Conservation (phyloP, 2,113 vertebrate genomes). For the Abramis brama region DNA sequence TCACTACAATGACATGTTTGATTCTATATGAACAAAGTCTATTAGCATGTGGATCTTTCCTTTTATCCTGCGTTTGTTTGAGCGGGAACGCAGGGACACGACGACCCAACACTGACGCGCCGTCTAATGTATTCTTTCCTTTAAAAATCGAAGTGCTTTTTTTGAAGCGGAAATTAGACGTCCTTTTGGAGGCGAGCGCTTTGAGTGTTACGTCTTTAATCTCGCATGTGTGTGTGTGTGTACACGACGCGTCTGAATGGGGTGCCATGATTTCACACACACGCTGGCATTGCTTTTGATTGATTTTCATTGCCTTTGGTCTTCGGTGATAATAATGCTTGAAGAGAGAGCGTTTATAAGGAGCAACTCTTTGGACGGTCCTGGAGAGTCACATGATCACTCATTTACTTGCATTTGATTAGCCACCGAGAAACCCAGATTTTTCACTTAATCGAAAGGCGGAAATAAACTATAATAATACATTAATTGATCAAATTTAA, state of each 20-base stretch:
- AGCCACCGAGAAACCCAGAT: background rate
- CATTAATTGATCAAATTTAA: too few relatives aligned
- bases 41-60: slow-evolving; percentile 71
- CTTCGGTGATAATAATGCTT: background rate
- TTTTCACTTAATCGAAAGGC: too few relatives aligned
- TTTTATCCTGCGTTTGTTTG: slow-evolving; percentile 78
- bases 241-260: slow-evolving; percentile 22
- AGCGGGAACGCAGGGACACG: slow-evolving; percentile 71
- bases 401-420: background rate
- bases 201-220: slow-evolving; percentile 79
- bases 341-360: background rate
- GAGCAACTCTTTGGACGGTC: too few relatives aligned
- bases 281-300: background rate
- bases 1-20: background rate
- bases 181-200: slow-evolving; percentile 63
- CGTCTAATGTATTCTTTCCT: slow-evolving; percentile 78
- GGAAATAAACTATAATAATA: too few relatives aligned
- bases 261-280: background rate
- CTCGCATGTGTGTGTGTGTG: slow-evolving; percentile 54
- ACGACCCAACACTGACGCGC: slow-evolving; percentile 63
- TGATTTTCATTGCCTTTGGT: background rate
- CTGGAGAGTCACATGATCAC: background rate
- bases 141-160: slow-evolving; percentile 66
- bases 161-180: slow-evolving; percentile 77
- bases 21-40: slow-evolving; percentile 41